A percentile compares a stretch with the other conserved stretches of the same genome.
Conservation (phyloP, 2,797 vertebrate genomes). For the Rhyacichthys aspro region DNA sequence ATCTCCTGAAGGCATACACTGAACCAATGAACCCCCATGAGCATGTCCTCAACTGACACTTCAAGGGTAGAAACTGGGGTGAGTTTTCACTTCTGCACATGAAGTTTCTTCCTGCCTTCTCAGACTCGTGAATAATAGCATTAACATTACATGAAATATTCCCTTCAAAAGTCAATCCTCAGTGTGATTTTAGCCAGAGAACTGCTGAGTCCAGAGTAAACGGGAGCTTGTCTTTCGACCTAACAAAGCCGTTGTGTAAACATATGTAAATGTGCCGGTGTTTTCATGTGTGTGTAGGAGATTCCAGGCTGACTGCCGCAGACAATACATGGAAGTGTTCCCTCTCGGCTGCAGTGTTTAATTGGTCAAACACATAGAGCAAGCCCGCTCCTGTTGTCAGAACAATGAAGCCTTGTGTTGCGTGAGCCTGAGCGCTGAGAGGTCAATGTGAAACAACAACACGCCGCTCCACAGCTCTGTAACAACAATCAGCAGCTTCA, state of each 20-base stretch:
- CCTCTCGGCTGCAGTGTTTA: slow-evolving; percentile 50
- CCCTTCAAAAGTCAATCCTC: too few relatives aligned
- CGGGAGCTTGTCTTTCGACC: too few relatives aligned
- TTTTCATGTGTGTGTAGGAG: slow-evolving; percentile 27
- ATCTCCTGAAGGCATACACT: slow-evolving; percentile 9
- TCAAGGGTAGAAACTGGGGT: slow-evolving; percentile 13
- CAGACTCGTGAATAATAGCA: too few relatives aligned
- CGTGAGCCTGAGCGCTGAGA: slow-evolving; percentile 31
- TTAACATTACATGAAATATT: too few relatives aligned
- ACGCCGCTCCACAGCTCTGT: slow-evolving; percentile 22
- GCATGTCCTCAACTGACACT: slow-evolving; percentile 39
- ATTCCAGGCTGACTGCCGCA: slow-evolving; percentile 33
- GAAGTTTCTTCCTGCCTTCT: too few relatives aligned
- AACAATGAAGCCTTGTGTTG: slow-evolving; percentile 64
- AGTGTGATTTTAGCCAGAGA: not conserved
- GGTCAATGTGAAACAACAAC: slow-evolving; percentile 62
- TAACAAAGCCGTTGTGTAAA: not conserved
- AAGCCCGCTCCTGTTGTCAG: slow-evolving; percentile 42
- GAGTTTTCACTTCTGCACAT: not conserved
- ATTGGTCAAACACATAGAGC: slow-evolving; percentile 66
- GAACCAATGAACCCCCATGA: slow-evolving; percentile 6
- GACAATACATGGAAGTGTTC: slow-evolving; percentile 73
- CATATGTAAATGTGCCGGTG: slow-evolving; percentile 22
- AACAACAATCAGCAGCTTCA: slow-evolving; percentile 30
- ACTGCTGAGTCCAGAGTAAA: not conserved